A percentile compares a stretch with the other conserved stretches of the same genome.
Evolutionary conservation across 2,888 invertebrate species (phyloP).

Genomic region (Andrena fulva): DNA sequence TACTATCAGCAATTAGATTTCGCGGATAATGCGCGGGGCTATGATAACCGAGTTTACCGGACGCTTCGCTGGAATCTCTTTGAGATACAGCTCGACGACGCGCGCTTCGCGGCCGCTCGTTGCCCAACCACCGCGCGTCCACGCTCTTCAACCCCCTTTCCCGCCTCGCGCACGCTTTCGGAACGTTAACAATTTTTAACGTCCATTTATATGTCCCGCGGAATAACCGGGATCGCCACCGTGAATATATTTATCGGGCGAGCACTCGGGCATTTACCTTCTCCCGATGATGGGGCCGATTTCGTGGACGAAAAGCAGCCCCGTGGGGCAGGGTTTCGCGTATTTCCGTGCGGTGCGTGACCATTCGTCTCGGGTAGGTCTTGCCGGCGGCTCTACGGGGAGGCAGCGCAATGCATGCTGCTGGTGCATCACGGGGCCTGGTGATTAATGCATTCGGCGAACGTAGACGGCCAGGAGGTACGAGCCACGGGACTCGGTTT

Average conservation of each 20-base stretch:
- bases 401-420: conserved; percentile 59
- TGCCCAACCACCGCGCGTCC: not conserved
- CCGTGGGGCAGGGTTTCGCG: conserved; percentile 8
- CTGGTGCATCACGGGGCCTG: conserved; percentile 62
- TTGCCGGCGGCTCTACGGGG: conserved; percentile 37
- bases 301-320: conserved; percentile 14
- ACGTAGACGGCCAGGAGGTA: conserved; percentile 72
- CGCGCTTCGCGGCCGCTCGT: conserved; percentile 21
- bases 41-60: conserved; percentile 63
- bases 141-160: conserved; percentile 1
- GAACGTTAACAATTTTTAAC: conserved; percentile 56
- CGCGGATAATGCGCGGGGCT: conserved; percentile 60
- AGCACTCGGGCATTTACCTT: conserved; percentile 8
- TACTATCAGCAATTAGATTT: conserved; percentile 75
- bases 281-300: conserved; percentile 19
- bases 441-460: conserved; percentile 83
- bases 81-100: conserved; percentile 44
- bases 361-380: conserved; percentile 47
- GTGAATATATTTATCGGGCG: conserved; percentile 59
- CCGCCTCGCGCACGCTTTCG: conserved; percentile 2
- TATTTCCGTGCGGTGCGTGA: conserved; percentile 71
- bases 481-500: conserved; percentile 68
- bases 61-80: conserved; percentile 41
- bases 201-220: conserved; percentile 56
- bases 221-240: conserved; percentile 29